phyloP scores from a whole-genome alignment of 2,113 vertebrate genomes.

The Notothenia rossii region DNA sequence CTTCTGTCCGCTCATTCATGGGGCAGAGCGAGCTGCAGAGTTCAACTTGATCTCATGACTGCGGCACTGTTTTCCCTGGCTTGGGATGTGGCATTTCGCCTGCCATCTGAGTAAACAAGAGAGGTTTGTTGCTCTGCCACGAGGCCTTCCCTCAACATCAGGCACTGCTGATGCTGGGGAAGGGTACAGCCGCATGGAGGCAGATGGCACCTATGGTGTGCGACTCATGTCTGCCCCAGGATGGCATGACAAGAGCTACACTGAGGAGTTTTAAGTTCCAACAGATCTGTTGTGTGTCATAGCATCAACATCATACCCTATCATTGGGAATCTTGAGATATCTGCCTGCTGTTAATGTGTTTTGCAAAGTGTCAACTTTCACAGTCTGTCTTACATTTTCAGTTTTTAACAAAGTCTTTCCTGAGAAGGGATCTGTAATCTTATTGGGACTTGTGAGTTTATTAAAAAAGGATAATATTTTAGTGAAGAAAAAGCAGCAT shows the following conservation, averaged over 20 bases:
- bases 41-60: constrained; percentile 67
- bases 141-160: constrained; percentile 63
- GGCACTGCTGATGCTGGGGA: constrained; percentile 60
- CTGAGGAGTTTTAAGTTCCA: constrained; percentile 20
- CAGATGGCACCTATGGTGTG: constrained; percentile 74
- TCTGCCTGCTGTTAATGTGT: not conserved
- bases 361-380: not conserved
- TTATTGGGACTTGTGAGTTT: not conserved
- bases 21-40: constrained; percentile 27
- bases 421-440: not conserved
- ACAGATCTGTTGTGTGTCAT: not conserved
- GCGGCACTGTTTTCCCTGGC: constrained; percentile 58
- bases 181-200: constrained; percentile 43
- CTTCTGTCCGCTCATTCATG: constrained; percentile 46
- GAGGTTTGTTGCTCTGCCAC: constrained; percentile 65
- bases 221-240: constrained; percentile 51
- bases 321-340: not conserved
- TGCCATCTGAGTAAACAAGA: constrained; percentile 75
- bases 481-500: not conserved
- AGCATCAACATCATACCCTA: not conserved
- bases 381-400: not conserved
- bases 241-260: constrained; percentile 52
- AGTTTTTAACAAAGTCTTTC: not conserved
- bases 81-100: constrained; percentile 68
- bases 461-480: not conserved